phyloP scores from a whole-genome alignment of 2,888 invertebrate species.

The Coleophora deauratella region DNA sequence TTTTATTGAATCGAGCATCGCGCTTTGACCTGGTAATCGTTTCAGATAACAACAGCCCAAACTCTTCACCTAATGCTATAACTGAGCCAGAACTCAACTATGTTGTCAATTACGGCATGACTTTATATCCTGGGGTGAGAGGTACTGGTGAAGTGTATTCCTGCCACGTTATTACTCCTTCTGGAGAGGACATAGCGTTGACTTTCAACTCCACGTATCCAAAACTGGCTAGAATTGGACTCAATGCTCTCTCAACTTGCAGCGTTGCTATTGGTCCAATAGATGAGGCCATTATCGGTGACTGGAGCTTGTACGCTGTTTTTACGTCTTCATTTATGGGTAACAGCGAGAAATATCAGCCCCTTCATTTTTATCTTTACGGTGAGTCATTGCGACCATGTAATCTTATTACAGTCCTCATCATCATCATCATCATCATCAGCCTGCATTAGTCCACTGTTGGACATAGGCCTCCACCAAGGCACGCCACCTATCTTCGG shows the following conservation, averaged over 20 bases:
- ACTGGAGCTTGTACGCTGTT: conserved; percentile 32
- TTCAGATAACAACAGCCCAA: conserved; percentile 21
- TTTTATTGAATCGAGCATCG: too few species aligned
- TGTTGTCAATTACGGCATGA: conserved; percentile 27
- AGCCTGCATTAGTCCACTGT: too few species aligned
- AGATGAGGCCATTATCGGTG: conserved; percentile 21
- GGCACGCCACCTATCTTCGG: too few species aligned
- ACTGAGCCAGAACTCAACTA: conserved; percentile 16
- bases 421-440: too few species aligned
- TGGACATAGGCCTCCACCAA: too few species aligned
- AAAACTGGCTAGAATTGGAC: conserved; percentile 2
- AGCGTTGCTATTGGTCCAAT: conserved; percentile 30
- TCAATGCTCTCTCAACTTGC: conserved; percentile 17
- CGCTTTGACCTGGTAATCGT: too few species aligned
- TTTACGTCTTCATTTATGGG: conserved; percentile 14
- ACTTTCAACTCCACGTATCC: conserved; percentile 23
- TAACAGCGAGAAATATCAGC: conserved; percentile 22
- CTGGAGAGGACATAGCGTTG: conserved; percentile 21
- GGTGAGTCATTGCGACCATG: conserved; percentile 22
- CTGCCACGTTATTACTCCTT: conserved; percentile 36
- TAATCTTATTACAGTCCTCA: too few species aligned
- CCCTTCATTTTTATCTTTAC: conserved; percentile 29
- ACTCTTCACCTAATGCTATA: conserved; percentile 12
- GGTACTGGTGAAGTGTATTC: conserved; percentile 15
- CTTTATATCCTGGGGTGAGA: conserved; percentile 23